phyloP scores from a whole-genome alignment of 2,888 invertebrate genomes.

The Euclidia mi region DNA sequence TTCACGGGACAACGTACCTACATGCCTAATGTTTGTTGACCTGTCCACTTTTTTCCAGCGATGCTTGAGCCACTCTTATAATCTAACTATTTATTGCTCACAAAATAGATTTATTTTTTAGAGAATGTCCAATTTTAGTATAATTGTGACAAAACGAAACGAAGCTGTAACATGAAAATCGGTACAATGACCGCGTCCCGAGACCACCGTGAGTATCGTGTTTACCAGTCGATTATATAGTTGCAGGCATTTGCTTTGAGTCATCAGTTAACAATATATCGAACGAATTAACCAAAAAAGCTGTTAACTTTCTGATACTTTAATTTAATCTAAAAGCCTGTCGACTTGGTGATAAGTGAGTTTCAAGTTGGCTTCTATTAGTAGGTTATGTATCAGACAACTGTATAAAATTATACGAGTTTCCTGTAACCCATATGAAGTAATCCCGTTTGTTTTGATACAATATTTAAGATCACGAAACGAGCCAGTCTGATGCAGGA shows the following conservation, averaged over 20 bases:
- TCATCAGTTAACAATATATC: constrained; percentile 44
- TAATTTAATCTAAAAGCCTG: constrained; percentile 15
- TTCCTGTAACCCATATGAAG: constrained; percentile 20
- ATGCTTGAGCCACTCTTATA: constrained; percentile 14
- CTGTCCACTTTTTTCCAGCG: constrained; percentile 44
- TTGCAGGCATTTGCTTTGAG: constrained; percentile 44
- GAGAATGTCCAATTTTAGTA: constrained; percentile 52
- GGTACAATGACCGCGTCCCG: constrained; percentile 65
- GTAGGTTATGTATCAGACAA: too few relatives aligned
- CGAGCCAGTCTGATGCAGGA: constrained; percentile 71
- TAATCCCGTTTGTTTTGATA: too few relatives aligned
- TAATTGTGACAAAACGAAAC: constrained; percentile 22
- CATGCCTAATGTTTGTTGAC: constrained; percentile 35
- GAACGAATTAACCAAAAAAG: constrained; percentile 38
- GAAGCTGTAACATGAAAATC: constrained; percentile 60
- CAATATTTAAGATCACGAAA: constrained; percentile 73
- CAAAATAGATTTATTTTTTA: constrained; percentile 30
- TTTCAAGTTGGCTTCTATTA: too few relatives aligned
- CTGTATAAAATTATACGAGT: constrained; percentile 10
- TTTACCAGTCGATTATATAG: constrained; percentile 57
- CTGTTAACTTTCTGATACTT: constrained; percentile 29
- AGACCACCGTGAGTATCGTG: constrained; percentile 56
- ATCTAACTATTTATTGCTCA: constrained; percentile 22
- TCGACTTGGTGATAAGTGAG: too few relatives aligned
- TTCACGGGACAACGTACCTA: constrained; percentile 32